A percentile compares a stretch with the other conserved stretches of the same genome.
Evolutionary conservation across 2,113 vertebrate species (phyloP).

Genomic region (Pipa parva): DNA sequence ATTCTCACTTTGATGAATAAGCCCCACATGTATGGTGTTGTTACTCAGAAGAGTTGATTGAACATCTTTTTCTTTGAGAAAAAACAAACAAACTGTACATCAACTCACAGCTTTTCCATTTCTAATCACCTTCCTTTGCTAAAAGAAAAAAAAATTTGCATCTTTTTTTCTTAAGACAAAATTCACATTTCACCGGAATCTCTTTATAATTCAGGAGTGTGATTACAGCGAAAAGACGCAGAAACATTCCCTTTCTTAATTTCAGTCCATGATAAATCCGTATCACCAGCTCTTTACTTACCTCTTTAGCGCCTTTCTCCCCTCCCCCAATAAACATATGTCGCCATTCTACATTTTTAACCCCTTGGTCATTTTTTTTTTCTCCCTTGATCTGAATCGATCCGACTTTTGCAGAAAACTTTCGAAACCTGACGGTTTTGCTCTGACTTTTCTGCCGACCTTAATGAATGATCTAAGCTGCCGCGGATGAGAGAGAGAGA

Average conservation of each 20-base stretch:
- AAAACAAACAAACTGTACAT: too few relatives aligned
- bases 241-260: constrained; percentile 11
- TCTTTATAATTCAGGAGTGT: constrained; percentile 1
- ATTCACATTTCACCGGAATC: constrained; percentile 8
- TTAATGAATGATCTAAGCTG: constrained; percentile 35
- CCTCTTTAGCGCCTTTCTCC: not conserved
- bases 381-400: constrained; percentile 25
- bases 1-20: too few relatives aligned
- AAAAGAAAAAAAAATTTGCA: too few relatives aligned
- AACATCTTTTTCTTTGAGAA: too few relatives aligned
- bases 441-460: constrained; percentile 22
- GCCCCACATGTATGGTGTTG: too few relatives aligned
- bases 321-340: not conserved
- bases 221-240: constrained; percentile 10
- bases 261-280: constrained; percentile 11
- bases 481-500: constrained; percentile 6
- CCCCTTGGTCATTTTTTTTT: constrained; percentile 6
- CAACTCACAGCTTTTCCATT: too few relatives aligned
- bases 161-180: not conserved
- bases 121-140: too few relatives aligned
- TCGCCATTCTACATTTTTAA: not conserved
- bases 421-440: constrained; percentile 13
- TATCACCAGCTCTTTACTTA: not conserved
- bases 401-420: constrained; percentile 28
- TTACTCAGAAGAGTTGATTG: too few relatives aligned